Evolutionary conservation across 2,113 vertebrate species (phyloP).

Genomic region (Polypterus bichir): DNA sequence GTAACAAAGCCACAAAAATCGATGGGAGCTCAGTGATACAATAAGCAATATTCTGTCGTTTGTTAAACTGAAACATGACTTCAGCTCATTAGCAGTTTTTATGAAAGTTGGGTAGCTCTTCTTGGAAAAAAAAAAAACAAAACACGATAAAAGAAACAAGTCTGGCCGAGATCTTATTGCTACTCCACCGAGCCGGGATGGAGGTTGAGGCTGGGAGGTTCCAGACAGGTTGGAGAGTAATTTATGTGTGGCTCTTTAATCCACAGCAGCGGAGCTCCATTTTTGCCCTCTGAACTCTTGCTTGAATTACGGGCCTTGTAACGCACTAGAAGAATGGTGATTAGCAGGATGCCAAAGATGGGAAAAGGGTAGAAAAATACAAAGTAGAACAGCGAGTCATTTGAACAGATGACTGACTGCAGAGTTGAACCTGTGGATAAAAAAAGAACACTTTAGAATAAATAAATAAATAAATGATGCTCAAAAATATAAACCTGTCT

Average conservation of each 20-base stretch:
- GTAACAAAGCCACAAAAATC: constrained; percentile 4
- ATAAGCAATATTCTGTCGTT: constrained; percentile 8
- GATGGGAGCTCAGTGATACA: constrained; percentile 13
- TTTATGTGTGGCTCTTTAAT: constrained; percentile 97
- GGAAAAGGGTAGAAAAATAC: constrained; percentile 97
- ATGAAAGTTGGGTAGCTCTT: constrained; percentile 11
- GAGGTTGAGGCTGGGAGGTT: constrained; percentile 88
- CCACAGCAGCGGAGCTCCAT: constrained; percentile 91
- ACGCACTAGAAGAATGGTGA: constrained; percentile 83
- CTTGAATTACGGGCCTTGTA: constrained; percentile 78
- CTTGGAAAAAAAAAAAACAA: neutral
- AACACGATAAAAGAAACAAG: neutral
- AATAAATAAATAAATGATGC: no score
- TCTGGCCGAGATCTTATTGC: constrained; percentile 12
- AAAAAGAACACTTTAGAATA: no score
- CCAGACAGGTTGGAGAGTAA: constrained; percentile 93
- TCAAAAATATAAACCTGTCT: no score
- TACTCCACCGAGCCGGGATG: constrained; percentile 94
- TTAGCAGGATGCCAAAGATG: constrained; percentile 88
- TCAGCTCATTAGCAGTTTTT: constrained; percentile 38
- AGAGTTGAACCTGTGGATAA: constrained; percentile 61
- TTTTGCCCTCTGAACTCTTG: constrained; percentile 91
- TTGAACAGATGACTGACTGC: constrained; percentile 87
- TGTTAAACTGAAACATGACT: constrained; percentile 32
- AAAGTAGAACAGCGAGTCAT: constrained; percentile 89